Conservation (phyloP, 2,888 invertebrate genomes). For the Calameuta pallipes region DNA sequence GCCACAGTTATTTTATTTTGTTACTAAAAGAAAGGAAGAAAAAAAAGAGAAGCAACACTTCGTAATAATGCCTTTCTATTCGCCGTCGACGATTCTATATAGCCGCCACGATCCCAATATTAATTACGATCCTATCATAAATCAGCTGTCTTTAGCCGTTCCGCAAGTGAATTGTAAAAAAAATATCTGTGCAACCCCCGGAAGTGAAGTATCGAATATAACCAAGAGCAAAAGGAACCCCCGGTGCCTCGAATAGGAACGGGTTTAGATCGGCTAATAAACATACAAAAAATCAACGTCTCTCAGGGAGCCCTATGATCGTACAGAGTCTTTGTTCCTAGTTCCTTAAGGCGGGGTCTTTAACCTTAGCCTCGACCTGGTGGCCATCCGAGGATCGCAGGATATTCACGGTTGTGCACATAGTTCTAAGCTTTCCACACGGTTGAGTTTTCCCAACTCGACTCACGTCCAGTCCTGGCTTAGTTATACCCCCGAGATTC, state of each 20-base stretch:
- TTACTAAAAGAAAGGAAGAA: neutral
- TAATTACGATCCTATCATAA: neutral
- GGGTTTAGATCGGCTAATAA: neutral
- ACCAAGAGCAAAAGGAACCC: neutral
- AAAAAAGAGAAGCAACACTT: neutral
- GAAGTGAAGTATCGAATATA: neutral
- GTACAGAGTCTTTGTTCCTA: slow-evolving; percentile 3
- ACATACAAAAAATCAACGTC: neutral
- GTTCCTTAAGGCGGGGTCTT: slow-evolving; percentile 4
- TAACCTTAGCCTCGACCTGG: slow-evolving; percentile 9
- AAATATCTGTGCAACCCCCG: neutral
- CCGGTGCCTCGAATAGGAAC: neutral
- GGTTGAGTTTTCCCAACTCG: slow-evolving; percentile 3
- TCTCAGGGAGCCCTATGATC: neutral
- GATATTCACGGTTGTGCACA: slow-evolving; percentile 8
- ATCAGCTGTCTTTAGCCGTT: neutral
- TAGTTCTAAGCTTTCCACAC: neutral
- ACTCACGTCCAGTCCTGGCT: neutral
- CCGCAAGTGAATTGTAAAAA: neutral
- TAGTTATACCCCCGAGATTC: neutral
- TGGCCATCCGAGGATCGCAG: neutral
- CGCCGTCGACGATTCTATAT: neutral
- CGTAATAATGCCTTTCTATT: neutral
- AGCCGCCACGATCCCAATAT: neutral
- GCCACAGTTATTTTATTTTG: neutral